Percentiles rank a stretch among this genome's conserved stretches.
phyloP scores from a whole-genome alignment of 2,797 vertebrate genomes.

The Urocyon cinereoargenteus region DNA sequence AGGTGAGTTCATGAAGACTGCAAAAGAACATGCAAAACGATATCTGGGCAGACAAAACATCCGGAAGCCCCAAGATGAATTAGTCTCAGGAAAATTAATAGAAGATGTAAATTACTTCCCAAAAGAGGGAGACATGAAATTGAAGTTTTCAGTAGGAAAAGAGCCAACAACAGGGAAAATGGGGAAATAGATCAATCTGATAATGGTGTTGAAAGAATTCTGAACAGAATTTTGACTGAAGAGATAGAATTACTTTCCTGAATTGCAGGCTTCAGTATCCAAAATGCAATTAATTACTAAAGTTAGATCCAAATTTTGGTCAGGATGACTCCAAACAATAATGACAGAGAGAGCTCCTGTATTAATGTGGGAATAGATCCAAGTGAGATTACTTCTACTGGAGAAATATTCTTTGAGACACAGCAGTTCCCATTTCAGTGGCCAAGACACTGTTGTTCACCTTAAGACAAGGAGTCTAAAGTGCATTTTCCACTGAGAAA shows the following conservation, averaged over 20 bases:
- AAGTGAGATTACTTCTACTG: background rate
- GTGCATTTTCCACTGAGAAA: background rate
- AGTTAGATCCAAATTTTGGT: conserved; percentile 45
- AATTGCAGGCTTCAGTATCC: background rate
- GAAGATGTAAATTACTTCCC: conserved; percentile 30
- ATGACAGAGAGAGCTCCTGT: background rate
- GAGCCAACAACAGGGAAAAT: background rate
- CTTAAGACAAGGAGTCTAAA: background rate
- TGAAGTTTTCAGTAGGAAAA: conserved; percentile 56
- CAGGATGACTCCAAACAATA: conserved; percentile 12
- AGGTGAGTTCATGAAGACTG: conserved; percentile 51
- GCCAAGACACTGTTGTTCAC: background rate
- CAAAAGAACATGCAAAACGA: conserved; percentile 15
- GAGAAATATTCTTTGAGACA: background rate
- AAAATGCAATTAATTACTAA: conserved; percentile 42
- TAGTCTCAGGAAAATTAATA: conserved; percentile 65
- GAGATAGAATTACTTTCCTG: conserved; percentile 25
- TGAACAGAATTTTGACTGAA: conserved; percentile 52
- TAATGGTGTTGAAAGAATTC: conserved; percentile 37
- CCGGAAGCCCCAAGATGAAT: conserved; percentile 54
- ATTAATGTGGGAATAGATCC: background rate
- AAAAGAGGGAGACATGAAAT: background rate
- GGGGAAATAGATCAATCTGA: background rate
- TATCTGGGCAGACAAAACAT: conserved; percentile 18
- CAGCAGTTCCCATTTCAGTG: background rate